phyloP scores from a whole-genome alignment of 2,888 invertebrate genomes.

The Volucella inanis region DNA sequence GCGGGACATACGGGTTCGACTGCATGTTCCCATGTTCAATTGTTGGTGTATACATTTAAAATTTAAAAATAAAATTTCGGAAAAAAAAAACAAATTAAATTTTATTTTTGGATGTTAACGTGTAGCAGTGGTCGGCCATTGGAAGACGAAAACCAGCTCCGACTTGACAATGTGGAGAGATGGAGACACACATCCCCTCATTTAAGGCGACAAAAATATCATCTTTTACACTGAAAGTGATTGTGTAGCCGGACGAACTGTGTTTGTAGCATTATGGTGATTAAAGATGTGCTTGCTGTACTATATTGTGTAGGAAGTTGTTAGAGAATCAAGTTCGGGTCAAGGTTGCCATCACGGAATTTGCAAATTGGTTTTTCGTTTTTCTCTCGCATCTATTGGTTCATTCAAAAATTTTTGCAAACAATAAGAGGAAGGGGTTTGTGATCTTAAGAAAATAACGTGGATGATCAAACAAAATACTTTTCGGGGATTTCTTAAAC shows the following conservation, averaged over 20 bases:
- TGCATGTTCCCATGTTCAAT: no score
- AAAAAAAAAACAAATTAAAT: not conserved
- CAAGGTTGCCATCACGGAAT: constrained; percentile 28
- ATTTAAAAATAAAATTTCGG: not conserved
- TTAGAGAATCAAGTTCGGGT: constrained; percentile 44
- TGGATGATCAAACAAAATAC: no score
- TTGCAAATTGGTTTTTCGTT: not conserved
- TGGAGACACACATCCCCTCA: not conserved
- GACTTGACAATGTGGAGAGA: constrained; percentile 3
- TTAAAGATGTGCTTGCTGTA: not conserved
- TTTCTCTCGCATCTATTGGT: no score
- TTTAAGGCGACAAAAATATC: constrained; percentile 26
- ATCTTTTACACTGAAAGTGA: constrained; percentile 12
- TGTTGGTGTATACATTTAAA: not conserved
- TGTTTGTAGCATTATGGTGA: not conserved
- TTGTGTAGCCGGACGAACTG: not conserved
- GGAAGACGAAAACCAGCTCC: not conserved
- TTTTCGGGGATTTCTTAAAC: no score
- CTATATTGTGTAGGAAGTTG: constrained; percentile 30
- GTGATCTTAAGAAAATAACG: no score
- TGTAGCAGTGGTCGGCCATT: constrained; percentile 11
- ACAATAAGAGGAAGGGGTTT: no score
- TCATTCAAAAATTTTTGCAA: no score
- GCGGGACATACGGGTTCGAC: no score
- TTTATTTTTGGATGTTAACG: constrained; percentile 16